Evolutionary conservation across 2,113 vertebrate genomes (phyloP), one percentile per base, ranked within the genome.

Genomic region (Atractosteus spatula): DNA sequence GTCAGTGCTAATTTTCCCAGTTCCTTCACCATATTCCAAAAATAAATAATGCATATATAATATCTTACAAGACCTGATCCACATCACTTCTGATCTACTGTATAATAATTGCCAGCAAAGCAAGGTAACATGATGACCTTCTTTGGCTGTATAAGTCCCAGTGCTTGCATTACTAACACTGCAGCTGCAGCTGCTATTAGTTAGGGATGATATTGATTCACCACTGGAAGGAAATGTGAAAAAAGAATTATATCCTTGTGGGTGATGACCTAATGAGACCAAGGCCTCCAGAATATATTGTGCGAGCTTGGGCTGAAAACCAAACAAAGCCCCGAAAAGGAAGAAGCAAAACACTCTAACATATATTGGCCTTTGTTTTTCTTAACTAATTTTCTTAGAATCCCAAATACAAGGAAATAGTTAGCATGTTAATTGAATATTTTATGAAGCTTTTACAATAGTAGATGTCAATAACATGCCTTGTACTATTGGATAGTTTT

Each of bases 1-100:
- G 29, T 29, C 29, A 29, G 29, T 29, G 29, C 29, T 29, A 29
- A 29, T 29, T 29, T 29, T 29, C 29, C 29, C 29, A 29, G 29
- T 29, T 29, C 11, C n/a, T 56, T 6, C 29, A 66, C 13, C 42
- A 51, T 73, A 61, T 70, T 72, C 66, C 29, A 75, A 70, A 57
- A 54, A 29, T 63, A 71, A 41, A 41, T 69, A 45, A 71, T 71
- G 29, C 1, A 17, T 3, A 43, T 13, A 8, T 3, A 8, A 44
- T 65, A 55, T 29, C 57, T 72, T 66, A 55, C 17, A 69, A 55
- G 45, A 67, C n/a, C 64, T 43, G 43, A 14, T 73, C 41, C 57
- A 66, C 45, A 66, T 67, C 64, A 56, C 4, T 67, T 55, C 5
- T 13, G 12, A 59, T 4, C 57, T 73, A 67, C 17, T 43, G 42